A percentile compares a stretch with the other conserved stretches of the same genome.
Conservation (phyloP, 2,113 vertebrate genomes). For the Pseudorectes ferrugineus region DNA sequence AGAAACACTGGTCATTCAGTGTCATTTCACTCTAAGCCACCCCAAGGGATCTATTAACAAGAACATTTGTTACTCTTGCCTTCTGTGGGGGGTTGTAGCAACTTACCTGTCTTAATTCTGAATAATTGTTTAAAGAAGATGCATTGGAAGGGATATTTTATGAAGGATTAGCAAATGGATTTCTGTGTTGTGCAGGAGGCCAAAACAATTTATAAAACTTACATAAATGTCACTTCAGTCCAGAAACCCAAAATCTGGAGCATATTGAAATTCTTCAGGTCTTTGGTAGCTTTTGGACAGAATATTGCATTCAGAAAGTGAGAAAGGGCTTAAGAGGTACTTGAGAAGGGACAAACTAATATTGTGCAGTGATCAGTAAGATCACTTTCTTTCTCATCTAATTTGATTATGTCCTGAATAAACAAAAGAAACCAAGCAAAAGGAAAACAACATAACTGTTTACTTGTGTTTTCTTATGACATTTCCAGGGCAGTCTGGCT, state of each 20-base stretch:
- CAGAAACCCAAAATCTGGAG: background rate
- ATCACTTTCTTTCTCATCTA: background rate
- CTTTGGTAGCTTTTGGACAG: background rate
- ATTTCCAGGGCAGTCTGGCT: background rate
- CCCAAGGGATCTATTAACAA: background rate
- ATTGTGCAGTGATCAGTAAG: background rate
- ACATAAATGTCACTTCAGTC: background rate
- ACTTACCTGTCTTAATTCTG: background rate
- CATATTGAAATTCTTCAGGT: background rate
- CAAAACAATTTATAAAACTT: background rate
- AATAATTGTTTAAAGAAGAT: background rate
- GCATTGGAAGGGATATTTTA: background rate
- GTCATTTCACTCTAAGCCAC: background rate
- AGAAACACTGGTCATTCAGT: background rate
- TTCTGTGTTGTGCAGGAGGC: background rate
- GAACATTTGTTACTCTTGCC: background rate
- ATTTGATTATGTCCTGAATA: background rate
- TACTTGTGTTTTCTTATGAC: background rate
- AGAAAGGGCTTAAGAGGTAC: background rate
- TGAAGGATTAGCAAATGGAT: background rate
- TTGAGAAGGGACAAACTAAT: background rate
- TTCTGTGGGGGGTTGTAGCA: background rate
- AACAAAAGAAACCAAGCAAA: background rate
- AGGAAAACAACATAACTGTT: accelerated
- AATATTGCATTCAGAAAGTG: background rate